Conservation (phyloP, 1,140 invertebrate genomes). For the Dendrolimus punctatus region DNA sequence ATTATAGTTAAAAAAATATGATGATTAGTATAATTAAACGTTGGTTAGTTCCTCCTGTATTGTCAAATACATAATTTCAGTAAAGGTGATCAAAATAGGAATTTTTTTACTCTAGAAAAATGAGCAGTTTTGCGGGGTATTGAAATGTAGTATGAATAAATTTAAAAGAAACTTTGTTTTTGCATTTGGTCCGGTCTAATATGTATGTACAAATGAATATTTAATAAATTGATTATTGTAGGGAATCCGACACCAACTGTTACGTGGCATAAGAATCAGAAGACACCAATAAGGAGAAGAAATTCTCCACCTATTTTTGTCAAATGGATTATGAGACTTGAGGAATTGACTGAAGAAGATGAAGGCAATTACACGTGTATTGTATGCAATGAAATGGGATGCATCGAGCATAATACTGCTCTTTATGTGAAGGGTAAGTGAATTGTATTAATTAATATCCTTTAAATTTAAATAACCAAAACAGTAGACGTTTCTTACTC, state of each 20-base stretch:
- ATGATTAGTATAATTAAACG: slow-evolving; percentile 4
- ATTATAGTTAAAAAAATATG: no score
- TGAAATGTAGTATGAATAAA: no score
- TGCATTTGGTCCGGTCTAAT: no score
- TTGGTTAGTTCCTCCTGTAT: background rate
- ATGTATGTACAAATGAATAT: no score
- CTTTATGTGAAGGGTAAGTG: slow-evolving; percentile 82
- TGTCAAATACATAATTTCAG: no score
- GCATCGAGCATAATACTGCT: slow-evolving; percentile 81
- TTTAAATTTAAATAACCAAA: no score
- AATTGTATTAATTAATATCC: background rate
- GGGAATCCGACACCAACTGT: slow-evolving; percentile 85
- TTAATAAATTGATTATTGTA: slow-evolving; percentile 13
- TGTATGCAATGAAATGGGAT: slow-evolving; percentile 84
- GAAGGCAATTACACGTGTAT: slow-evolving; percentile 89
- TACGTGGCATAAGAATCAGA: slow-evolving; percentile 84
- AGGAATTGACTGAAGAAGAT: slow-evolving; percentile 83
- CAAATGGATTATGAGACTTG: slow-evolving; percentile 80
- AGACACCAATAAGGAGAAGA: slow-evolving; percentile 70
- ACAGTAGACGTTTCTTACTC: no score
- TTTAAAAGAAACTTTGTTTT: no score
- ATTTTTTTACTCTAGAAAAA: no score
- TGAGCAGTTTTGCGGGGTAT: no score
- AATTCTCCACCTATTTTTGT: slow-evolving; percentile 73
- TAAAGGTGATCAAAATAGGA: no score